Conservation (phyloP, 2,797 vertebrate species). For the Halcyon leucocephala region DNA sequence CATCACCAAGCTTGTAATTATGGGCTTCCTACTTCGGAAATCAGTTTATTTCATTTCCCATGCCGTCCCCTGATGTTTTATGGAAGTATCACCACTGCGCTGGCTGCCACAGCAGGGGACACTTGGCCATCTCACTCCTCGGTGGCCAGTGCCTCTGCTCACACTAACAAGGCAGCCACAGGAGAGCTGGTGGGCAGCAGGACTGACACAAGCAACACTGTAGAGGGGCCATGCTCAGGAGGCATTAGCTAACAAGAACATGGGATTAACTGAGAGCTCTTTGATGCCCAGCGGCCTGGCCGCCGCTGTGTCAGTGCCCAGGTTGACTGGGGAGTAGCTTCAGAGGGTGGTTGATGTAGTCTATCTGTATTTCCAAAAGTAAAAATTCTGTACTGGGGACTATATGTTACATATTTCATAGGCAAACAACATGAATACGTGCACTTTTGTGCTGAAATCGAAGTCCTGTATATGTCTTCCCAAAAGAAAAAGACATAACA, state of each 20-base stretch:
- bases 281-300: background rate
- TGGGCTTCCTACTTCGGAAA: background rate
- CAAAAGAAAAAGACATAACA: background rate
- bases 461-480: background rate
- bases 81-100: fast-evolving
- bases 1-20: background rate
- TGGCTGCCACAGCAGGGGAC: background rate
- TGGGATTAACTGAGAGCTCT: background rate
- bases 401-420: background rate
- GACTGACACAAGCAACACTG: fast-evolving
- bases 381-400: background rate
- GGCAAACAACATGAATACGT: fast-evolving
- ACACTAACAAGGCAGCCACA: fast-evolving
- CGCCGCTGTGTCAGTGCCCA: fast-evolving
- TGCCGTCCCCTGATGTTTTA: background rate
- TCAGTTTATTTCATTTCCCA: background rate
- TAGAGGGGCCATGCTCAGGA: fast-evolving
- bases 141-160: background rate
- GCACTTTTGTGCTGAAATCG: background rate
- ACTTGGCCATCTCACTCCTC: background rate
- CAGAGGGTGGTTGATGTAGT: background rate
- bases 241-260: fast-evolving
- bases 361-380: background rate
- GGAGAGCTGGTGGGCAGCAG: background rate
- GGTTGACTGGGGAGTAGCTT: background rate